Evolutionary conservation across 2,113 vertebrate genomes (phyloP).

Genomic region (Pterophyllum scalare): DNA sequence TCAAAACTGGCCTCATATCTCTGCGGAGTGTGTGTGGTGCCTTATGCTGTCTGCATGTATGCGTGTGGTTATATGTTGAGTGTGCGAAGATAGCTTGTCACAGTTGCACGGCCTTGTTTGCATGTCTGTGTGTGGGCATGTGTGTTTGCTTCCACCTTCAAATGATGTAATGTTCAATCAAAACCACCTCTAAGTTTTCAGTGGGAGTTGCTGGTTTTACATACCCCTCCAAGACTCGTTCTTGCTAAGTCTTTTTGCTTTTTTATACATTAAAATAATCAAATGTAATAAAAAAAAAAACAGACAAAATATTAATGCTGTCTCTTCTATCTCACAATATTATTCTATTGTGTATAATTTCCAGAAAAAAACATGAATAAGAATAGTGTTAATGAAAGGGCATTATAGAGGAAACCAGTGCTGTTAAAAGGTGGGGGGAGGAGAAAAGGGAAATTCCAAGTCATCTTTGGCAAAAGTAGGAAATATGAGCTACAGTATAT

Average conservation of each 20-base stretch:
- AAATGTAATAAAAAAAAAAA: neutral
- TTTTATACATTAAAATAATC: neutral
- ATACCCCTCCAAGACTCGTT: constrained; percentile 6
- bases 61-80: constrained; percentile 52
- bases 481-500: neutral
- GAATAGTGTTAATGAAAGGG: neutral
- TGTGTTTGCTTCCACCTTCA: constrained; percentile 74
- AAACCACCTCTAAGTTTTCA: constrained; percentile 84
- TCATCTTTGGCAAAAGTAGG: neutral
- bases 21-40: constrained; percentile 71
- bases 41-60: constrained; percentile 34
- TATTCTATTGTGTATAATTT: neutral
- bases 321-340: neutral
- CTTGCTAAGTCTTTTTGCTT: neutral
- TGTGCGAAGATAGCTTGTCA: constrained; percentile 61
- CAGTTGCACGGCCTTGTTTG: constrained; percentile 31
- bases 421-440: too few relatives aligned
- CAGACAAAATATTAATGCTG: neutral
- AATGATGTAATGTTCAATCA: constrained; percentile 87
- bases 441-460: neutral
- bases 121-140: constrained; percentile 53
- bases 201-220: constrained; percentile 59
- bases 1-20: constrained; percentile 92
- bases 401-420: neutral
- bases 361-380: neutral